phyloP scores from a whole-genome alignment of 2,113 vertebrate genomes.

The Egretta garzetta region DNA sequence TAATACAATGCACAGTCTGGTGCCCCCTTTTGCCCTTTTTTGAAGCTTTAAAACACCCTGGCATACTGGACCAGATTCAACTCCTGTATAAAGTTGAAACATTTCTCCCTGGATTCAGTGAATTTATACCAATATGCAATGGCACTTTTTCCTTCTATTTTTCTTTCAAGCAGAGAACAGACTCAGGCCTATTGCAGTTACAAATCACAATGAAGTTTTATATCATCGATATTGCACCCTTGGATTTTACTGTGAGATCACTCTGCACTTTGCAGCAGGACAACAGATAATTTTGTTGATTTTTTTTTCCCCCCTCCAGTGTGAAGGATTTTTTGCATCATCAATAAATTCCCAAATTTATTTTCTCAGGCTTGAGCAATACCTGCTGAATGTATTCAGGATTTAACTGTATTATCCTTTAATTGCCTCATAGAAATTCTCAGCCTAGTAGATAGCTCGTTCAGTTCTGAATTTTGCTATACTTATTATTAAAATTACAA shows the following conservation, averaged over 20 bases:
- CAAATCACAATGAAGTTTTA: neutral
- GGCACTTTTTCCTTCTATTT: neutral
- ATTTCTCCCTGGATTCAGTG: neutral
- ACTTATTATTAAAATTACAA: neutral
- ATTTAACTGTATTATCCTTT: neutral
- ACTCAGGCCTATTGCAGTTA: neutral
- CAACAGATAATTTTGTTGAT: neutral
- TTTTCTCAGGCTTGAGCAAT: neutral
- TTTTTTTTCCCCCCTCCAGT: fast-evolving
- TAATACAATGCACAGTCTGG: neutral
- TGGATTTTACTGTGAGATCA: neutral
- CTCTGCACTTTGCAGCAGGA: neutral
- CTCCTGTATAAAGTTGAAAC: neutral
- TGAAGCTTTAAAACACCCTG: neutral
- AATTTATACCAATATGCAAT: neutral
- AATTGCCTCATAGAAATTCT: neutral
- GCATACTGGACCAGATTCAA: neutral
- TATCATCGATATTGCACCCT: neutral
- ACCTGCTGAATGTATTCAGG: neutral
- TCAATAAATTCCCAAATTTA: neutral
- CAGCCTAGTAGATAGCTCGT: neutral
- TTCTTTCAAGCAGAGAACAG: neutral
- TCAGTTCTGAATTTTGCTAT: neutral
- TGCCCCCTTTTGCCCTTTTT: neutral
- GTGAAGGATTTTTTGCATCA: neutral